Evolutionary conservation across 2,113 vertebrate species (phyloP).

Genomic region (Cinclus cinclus): DNA sequence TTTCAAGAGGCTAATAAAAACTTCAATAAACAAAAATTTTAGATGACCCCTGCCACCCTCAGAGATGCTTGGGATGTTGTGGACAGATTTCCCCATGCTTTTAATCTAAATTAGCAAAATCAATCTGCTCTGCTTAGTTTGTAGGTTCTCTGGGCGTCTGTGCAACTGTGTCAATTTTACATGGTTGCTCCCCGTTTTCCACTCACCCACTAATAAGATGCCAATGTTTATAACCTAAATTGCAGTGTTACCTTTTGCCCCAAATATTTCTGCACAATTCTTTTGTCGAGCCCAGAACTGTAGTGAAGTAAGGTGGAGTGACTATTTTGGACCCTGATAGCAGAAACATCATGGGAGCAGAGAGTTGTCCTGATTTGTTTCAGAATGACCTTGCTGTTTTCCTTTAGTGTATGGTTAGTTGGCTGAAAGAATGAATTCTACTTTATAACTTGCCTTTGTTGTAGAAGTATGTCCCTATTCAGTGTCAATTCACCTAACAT

Average conservation of each 20-base stretch:
- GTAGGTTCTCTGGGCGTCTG: background rate
- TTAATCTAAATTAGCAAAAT: background rate
- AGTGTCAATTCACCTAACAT: background rate
- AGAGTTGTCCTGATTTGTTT: background rate
- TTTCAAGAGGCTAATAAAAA: constrained; percentile 5
- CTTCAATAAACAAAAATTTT: background rate
- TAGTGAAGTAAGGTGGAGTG: background rate
- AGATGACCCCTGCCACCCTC: background rate
- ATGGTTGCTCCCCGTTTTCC: background rate
- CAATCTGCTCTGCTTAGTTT: background rate
- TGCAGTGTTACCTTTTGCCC: background rate
- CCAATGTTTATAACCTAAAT: background rate
- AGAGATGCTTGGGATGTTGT: background rate
- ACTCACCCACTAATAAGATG: background rate
- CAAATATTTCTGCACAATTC: background rate
- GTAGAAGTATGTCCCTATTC: background rate
- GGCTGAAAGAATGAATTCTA: background rate
- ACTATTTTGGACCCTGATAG: background rate
- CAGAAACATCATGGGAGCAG: background rate
- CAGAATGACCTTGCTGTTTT: background rate
- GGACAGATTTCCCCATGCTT: background rate
- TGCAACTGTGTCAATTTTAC: background rate
- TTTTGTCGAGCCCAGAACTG: background rate
- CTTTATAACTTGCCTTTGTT: background rate
- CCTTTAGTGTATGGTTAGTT: background rate